These are phyloP conservation scores for Chirona hameri DNA, from an alignment of 2,888 invertebrate genomes.

Conservation along the genomic window DNA sequence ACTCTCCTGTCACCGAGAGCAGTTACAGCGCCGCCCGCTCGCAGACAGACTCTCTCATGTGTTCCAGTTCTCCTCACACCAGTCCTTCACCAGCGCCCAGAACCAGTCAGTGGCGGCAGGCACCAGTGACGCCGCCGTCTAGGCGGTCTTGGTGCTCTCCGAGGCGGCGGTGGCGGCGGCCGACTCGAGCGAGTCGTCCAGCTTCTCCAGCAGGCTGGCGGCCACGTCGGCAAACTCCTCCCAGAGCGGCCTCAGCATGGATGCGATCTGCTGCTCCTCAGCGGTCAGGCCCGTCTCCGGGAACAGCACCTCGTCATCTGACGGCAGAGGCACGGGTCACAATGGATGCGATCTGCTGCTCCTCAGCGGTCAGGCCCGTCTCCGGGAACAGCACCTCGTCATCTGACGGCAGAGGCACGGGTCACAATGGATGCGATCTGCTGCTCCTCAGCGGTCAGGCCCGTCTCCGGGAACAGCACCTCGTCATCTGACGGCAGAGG, in stretches of 20 bases:
- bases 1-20: too few relatives aligned
- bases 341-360: too few relatives aligned
- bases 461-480: too few relatives aligned
- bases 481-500: too few relatives aligned
- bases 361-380: not conserved
- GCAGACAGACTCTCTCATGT: too few relatives aligned
- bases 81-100: too few relatives aligned
- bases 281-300: constrained; percentile 38
- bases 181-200: constrained; percentile 35
- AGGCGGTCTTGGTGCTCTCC: not conserved
- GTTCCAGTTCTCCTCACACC: too few relatives aligned
- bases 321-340: not conserved
- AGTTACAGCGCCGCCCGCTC: too few relatives aligned
- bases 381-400: not conserved
- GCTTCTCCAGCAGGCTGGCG: constrained; percentile 39
- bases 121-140: not conserved
- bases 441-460: too few relatives aligned
- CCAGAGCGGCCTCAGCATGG: constrained; percentile 37
- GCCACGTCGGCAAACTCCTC: constrained; percentile 40
- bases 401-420: too few relatives aligned
- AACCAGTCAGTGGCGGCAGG: not conserved
- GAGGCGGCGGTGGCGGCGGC: not conserved
- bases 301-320: constrained; percentile 40
- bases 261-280: constrained; percentile 36
- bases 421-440: constrained; percentile 33